phyloP scores from a whole-genome alignment of 2,888 invertebrate genomes.

The Tinea semifulvella region DNA sequence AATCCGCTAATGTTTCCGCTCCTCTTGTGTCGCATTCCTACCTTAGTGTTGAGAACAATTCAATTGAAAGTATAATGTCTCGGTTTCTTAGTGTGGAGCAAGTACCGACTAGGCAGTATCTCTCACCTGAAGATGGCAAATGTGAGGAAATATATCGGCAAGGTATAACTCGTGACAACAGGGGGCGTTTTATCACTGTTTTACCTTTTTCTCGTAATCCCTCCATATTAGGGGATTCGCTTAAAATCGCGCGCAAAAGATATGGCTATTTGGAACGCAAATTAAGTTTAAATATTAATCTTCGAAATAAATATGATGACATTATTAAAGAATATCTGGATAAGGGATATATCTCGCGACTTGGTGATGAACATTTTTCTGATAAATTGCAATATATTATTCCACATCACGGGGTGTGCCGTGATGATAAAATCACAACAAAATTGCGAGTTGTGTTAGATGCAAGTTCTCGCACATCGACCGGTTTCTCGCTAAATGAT shows the following conservation, averaged over 20 bases:
- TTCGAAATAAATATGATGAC: background rate
- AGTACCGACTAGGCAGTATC: no score
- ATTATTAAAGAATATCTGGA: constrained; percentile 14
- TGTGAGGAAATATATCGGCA: constrained; percentile 17
- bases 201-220: constrained; percentile 18
- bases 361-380: no score
- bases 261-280: constrained; percentile 18
- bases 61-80: no score
- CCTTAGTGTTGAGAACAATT: no score
- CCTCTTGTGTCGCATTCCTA: no score
- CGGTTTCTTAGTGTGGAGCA: no score
- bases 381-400: constrained; percentile 11
- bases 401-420: constrained; percentile 12
- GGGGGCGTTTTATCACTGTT: constrained; percentile 16
- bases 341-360: constrained; percentile 13
- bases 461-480: constrained; percentile 8
- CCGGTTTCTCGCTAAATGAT: constrained; percentile 18
- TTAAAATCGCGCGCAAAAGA: constrained; percentile 9
- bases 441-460: constrained; percentile 15
- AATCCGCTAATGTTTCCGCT: no score
- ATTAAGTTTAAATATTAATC: background rate
- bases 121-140: constrained; percentile 14
- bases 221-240: constrained; percentile 17
- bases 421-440: constrained; percentile 7
- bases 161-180: constrained; percentile 17